These are phyloP conservation scores for Lophius piscatorius DNA, from an alignment of 2,113 vertebrate genomes.

Conservation along the genomic window DNA sequence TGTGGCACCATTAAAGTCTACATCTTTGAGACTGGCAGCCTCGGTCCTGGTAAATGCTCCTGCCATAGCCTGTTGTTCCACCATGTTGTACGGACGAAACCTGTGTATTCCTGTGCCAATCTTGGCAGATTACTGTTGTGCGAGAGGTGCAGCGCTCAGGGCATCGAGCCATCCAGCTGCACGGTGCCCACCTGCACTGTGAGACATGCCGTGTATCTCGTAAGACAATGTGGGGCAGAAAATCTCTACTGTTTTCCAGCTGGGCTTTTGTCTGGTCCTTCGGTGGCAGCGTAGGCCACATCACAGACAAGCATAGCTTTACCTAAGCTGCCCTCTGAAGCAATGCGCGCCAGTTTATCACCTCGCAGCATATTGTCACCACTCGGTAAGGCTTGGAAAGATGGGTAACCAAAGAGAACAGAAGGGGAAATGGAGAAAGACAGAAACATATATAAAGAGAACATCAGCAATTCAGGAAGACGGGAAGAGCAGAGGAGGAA, in stretches of 20 bases:
- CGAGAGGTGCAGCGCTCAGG: conserved; percentile 28
- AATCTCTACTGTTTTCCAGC: conserved; percentile 57
- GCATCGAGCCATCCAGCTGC: conserved; percentile 44
- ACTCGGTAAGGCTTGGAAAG: conserved; percentile 50
- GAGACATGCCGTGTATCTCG: conserved; percentile 42
- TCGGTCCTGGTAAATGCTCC: conserved; percentile 22
- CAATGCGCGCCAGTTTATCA: conserved; percentile 71
- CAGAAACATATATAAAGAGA: conserved; percentile 6
- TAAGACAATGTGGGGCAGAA: conserved; percentile 53
- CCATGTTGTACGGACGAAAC: conserved; percentile 31
- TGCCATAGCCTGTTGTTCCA: conserved; percentile 30
- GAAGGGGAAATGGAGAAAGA: conserved; percentile 8
- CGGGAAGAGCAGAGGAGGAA: conserved; percentile 14
- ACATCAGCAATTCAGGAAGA: conserved; percentile 13
- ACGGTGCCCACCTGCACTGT: conserved; percentile 66
- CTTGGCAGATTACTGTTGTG: conserved; percentile 51
- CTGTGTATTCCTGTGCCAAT: conserved; percentile 20
- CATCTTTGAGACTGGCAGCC: conserved; percentile 43
- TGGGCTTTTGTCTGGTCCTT: conserved; percentile 72
- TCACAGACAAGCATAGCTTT: conserved; percentile 51
- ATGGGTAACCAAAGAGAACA: conserved; percentile 44
- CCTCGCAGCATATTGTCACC: conserved; percentile 73
- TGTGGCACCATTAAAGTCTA: conserved; percentile 54
- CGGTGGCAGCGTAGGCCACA: conserved; percentile 45
- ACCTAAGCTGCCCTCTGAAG: conserved; percentile 64